Evolutionary conservation across 2,888 invertebrate genomes (phyloP).

Genomic region (Synergus gifuensis): DNA sequence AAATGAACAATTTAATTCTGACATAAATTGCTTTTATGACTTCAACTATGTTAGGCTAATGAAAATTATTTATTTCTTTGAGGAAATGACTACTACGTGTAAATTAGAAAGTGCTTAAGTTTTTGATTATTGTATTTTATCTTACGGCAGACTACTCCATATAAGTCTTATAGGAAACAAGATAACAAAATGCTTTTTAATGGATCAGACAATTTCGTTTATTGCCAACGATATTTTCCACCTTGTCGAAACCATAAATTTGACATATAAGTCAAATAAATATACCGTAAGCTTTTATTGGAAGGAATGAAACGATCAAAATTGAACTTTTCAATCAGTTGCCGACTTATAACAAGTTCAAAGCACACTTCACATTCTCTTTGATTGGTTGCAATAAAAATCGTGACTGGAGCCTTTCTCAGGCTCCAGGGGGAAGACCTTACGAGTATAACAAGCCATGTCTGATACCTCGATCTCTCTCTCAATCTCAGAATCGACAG

Average conservation of each 20-base stretch:
- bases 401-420: constrained; percentile 36
- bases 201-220: background rate
- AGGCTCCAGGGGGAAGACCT: constrained; percentile 11
- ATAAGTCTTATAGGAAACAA: background rate
- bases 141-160: background rate
- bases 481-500: constrained; percentile 35
- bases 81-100: background rate
- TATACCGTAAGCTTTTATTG: constrained; percentile 8
- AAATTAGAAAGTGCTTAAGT: background rate
- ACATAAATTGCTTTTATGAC: background rate
- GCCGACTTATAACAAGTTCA: constrained; percentile 7
- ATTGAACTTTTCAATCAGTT: constrained; percentile 32
- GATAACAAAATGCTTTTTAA: background rate
- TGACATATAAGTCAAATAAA: background rate
- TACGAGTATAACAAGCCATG: constrained; percentile 26
- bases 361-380: constrained; percentile 29
- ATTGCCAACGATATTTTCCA: background rate
- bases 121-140: background rate
- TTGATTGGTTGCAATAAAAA: constrained; percentile 32
- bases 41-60: background rate
- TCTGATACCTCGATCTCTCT: constrained; percentile 10
- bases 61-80: background rate
- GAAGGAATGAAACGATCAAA: constrained; percentile 16
- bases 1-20: background rate
- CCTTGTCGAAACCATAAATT: background rate